Evolutionary conservation across 2,797 vertebrate species (phyloP), one percentile per base, ranked within the genome.

Genomic region (Atherinosoma microstoma): DNA sequence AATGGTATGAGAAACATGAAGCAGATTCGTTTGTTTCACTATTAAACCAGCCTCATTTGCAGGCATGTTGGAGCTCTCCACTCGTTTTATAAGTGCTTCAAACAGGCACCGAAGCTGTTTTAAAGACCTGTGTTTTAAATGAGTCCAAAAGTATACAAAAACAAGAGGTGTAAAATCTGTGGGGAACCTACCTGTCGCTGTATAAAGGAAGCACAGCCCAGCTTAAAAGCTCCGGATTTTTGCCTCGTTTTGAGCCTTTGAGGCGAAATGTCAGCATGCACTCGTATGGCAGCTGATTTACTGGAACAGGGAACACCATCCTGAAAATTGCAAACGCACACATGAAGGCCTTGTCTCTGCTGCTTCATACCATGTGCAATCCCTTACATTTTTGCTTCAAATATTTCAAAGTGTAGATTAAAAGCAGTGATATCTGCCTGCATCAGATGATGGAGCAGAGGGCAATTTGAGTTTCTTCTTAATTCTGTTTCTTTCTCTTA

Each of bases 141-240:
- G 4, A 42, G 16, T 42, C 4, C 16, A 18, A 42, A 15, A 42
- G 16, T 5, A 16, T 13, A 53, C 22, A 27, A 29, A 47, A 40
- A 12, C 18, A 7, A 36, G 32, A 58, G 13, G 20, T 35, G 29
- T 58, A 47, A 56, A 73, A 10, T 8, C 12, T 61, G 18, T 15
- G 53, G 6, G 12, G 3, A 35, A 51, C 62, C 22, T 67, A 95
- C 94, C 69, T 82, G 70, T 89, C 22, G 8, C 49, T 91, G 80
- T 87, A 94, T 4, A 95, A 85, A 35, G 94, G 93, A 1, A 94
- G 84, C 1, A 92, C 87, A 6, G 93, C 92, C 94, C 94, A 95
- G 30, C 83, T 68, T 40, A 95, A 29, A 1, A 87, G 70, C 68
- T 94, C 93, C 0, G 83, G 68, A 36, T 0, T 70, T 80, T 82